Evolutionary conservation across 2,113 vertebrate genomes (phyloP).

Genomic region (Gobiocypris rarus): DNA sequence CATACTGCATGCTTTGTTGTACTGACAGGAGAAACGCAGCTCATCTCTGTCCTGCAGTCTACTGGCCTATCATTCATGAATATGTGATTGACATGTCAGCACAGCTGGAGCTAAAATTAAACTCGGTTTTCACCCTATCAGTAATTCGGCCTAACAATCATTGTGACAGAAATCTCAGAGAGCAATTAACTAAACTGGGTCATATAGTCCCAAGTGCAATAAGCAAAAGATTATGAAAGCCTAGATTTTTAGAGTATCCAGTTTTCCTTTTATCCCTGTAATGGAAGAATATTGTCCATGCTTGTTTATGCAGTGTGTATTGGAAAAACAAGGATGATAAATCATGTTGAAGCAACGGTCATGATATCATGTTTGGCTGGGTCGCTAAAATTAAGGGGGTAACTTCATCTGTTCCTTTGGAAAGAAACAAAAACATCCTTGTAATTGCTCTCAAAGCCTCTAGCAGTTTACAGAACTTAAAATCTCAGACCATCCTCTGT

Average conservation of each 20-base stretch:
- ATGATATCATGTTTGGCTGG: conserved; percentile 55
- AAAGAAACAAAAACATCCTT: conserved; percentile 21
- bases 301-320: conserved; percentile 32
- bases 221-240: neutral
- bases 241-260: neutral
- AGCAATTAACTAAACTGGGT: conserved; percentile 30
- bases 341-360: conserved; percentile 51
- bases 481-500: neutral
- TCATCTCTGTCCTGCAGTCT: neutral
- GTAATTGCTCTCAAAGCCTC: neutral
- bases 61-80: conserved; percentile 14
- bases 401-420: conserved; percentile 35
- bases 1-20: conserved; percentile 2
- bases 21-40: conserved; percentile 19
- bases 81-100: neutral
- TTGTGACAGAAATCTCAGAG: neutral
- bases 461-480: neutral
- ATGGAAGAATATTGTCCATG: conserved; percentile 4
- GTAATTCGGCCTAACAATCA: neutral
- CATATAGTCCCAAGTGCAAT: conserved; percentile 24
- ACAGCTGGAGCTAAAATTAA: conserved; percentile 2
- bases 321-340: conserved; percentile 25
- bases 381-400: conserved; percentile 41
- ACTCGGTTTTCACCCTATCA: neutral
- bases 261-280: neutral